Percentiles rank a stretch among this genome's conserved stretches.
Evolutionary conservation across 2,888 invertebrate genomes (phyloP).

Genomic region (Pemphredon lugubris): DNA sequence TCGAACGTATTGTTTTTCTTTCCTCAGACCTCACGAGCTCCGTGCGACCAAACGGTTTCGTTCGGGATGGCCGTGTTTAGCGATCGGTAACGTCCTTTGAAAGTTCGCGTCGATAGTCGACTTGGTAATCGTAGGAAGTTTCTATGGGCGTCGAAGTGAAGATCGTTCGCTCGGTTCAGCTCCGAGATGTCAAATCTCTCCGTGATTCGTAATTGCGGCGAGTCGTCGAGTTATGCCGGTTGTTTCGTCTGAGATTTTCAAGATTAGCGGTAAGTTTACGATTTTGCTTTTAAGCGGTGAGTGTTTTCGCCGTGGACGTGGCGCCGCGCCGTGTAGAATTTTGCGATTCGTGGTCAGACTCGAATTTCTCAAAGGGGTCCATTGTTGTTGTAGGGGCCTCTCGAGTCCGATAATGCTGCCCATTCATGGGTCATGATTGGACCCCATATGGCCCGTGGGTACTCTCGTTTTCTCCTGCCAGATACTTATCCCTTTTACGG

Average conservation of each 20-base stretch:
- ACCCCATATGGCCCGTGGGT: conserved; percentile 22
- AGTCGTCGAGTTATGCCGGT: conserved; percentile 37
- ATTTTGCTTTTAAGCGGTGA: conserved; percentile 58
- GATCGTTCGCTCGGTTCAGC: too few relatives aligned
- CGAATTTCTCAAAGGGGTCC: conserved; percentile 74
- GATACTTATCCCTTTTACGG: conserved; percentile 10
- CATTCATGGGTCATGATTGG: conserved; percentile 69
- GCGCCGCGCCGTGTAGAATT: conserved; percentile 53
- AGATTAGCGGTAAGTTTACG: conserved; percentile 37
- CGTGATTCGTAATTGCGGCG: background rate
- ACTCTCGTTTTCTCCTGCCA: conserved; percentile 1
- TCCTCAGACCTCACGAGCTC: too few relatives aligned
- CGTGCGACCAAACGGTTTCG: too few relatives aligned
- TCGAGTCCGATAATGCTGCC: conserved; percentile 69
- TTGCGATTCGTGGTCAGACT: conserved; percentile 73
- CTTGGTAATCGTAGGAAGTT: too few relatives aligned
- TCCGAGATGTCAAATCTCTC: too few relatives aligned
- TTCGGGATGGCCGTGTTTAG: too few relatives aligned
- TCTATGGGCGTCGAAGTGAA: background rate
- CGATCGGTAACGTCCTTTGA: too few relatives aligned
- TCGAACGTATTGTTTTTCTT: too few relatives aligned
- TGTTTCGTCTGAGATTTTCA: conserved; percentile 44
- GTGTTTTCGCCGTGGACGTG: conserved; percentile 64
- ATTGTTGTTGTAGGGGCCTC: conserved; percentile 62
- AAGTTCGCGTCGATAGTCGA: too few relatives aligned